phyloP scores from a whole-genome alignment of 2,888 invertebrate species.

The Drosophila rellima region DNA sequence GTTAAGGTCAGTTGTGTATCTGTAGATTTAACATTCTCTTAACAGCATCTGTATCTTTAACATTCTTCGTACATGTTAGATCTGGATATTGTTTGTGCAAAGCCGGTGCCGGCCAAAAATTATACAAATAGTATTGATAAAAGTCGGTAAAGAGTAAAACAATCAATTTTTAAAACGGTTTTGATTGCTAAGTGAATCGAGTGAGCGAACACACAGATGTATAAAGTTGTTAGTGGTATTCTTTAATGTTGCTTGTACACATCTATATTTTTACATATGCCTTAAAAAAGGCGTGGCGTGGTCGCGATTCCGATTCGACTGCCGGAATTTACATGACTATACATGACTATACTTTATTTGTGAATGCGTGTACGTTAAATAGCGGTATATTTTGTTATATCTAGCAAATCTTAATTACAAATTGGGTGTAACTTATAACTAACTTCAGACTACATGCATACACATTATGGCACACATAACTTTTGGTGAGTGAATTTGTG shows the following conservation, averaged over 20 bases:
- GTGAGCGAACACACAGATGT: background rate
- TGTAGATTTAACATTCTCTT: slow-evolving; percentile 21
- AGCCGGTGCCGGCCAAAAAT: slow-evolving; percentile 38
- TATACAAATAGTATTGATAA: background rate
- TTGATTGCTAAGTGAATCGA: background rate
- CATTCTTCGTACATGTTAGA: slow-evolving; percentile 23
- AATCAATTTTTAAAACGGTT: background rate
- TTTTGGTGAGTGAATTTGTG: background rate
- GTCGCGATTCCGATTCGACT: slow-evolving; percentile 6
- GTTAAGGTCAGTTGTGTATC: slow-evolving; percentile 3
- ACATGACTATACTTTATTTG: background rate
- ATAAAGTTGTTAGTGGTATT: slow-evolving; percentile 6
- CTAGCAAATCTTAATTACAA: background rate
- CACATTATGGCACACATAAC: slow-evolving; percentile 11
- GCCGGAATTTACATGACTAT: slow-evolving; percentile 23
- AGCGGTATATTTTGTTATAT: background rate
- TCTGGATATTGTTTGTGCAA: slow-evolving; percentile 36
- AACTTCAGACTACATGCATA: background rate
- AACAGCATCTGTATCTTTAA: slow-evolving; percentile 22
- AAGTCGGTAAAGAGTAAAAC: background rate
- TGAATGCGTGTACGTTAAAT: background rate
- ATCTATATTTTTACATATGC: background rate
- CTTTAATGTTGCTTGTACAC: background rate
- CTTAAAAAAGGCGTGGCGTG: slow-evolving; percentile 20
- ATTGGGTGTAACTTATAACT: slow-evolving; percentile 10